Conservation (phyloP, 2,113 vertebrate species). For the Calidris pygmaea region DNA sequence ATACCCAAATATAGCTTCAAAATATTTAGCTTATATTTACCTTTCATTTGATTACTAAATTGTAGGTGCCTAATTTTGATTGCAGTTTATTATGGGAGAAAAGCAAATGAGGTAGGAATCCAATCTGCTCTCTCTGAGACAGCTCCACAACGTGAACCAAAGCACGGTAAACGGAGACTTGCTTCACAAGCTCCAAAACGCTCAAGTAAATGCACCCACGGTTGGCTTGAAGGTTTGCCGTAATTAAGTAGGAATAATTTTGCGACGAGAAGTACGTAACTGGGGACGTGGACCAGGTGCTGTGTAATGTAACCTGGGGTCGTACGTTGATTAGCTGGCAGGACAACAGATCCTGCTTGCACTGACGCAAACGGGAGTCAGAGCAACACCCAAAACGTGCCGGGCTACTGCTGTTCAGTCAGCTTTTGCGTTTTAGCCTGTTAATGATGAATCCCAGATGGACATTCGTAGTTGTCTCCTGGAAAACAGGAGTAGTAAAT, state of each 20-base stretch:
- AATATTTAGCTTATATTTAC: neutral
- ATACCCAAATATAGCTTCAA: neutral
- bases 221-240: neutral
- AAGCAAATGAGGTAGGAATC: neutral
- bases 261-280: neutral
- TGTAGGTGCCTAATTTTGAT: neutral
- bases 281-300: neutral
- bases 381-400: neutral
- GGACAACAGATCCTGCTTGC: neutral
- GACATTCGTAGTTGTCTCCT: neutral
- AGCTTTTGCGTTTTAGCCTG: neutral
- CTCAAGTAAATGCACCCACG: neutral
- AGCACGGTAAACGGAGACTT: neutral
- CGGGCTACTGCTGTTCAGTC: neutral
- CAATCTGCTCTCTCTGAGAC: neutral
- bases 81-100: neutral
- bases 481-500: neutral
- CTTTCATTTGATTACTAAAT: neutral
- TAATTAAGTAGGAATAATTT: neutral
- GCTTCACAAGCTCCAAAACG: neutral
- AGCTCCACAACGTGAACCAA: neutral
- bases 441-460: neutral
- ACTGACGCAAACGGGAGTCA: neutral
- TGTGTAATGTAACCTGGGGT: neutral
- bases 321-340: neutral